A percentile compares a stretch with the other conserved stretches of the same genome.
Conservation (phyloP, 2,113 vertebrate genomes). For the Aptenodytes forsteri region DNA sequence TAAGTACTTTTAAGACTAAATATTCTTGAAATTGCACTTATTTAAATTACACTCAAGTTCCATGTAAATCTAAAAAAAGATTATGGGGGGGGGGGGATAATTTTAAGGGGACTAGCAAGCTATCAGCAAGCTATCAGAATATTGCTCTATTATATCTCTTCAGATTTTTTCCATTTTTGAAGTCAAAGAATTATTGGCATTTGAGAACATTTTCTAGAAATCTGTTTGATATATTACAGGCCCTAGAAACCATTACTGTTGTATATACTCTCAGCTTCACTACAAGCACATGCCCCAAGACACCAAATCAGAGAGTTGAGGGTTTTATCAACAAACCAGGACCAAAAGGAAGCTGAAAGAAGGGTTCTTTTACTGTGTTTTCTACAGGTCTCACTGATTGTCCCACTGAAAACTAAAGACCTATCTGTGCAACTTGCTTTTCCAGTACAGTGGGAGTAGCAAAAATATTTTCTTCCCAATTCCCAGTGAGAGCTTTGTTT, state of each 20-base stretch:
- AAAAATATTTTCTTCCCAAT: background rate
- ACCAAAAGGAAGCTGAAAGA: background rate
- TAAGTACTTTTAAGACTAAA: conserved; percentile 41
- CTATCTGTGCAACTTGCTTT: background rate
- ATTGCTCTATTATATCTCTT: background rate
- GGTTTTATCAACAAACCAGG: background rate
- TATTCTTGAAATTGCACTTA: conserved; percentile 33
- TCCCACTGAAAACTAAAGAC: background rate
- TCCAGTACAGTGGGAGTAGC: background rate
- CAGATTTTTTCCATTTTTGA: background rate
- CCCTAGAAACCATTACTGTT: background rate
- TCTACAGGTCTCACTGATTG: background rate
- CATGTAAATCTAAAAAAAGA: conserved; percentile 4
- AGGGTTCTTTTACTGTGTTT: background rate
- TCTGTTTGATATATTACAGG: background rate
- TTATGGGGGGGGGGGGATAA: background rate
- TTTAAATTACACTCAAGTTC: conserved; percentile 20
- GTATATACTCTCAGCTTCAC: background rate
- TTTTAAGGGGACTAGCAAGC: background rate
- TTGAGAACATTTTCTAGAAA: conserved; percentile 9
- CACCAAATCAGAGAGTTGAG: background rate
- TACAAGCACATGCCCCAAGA: background rate
- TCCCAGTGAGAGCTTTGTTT: background rate
- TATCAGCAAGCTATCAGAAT: conserved; percentile 1
- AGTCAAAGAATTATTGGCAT: background rate